Evolutionary conservation across 2,797 vertebrate genomes (phyloP), one percentile per base, ranked within the genome.

Genomic region (Falco columbarius): DNA sequence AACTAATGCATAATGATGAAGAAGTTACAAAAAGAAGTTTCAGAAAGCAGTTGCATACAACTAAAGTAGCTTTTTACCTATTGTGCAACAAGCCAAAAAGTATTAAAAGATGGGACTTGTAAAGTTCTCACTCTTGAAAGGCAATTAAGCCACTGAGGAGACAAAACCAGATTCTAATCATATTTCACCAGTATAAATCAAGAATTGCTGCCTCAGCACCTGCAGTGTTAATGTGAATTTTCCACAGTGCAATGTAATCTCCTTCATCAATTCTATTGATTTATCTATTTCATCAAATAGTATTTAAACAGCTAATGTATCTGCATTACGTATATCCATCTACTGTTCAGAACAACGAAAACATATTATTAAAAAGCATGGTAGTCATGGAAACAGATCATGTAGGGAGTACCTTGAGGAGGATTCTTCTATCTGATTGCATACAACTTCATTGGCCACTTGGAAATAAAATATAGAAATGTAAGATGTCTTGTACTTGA

Each of bases 361-460:
- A 71, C 24, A 55, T 59, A 32, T 76, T 84, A 86, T 73, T 93
- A 51, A 92, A 91, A 91, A 72, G 34, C 58, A 52, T 66, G 27
- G 83, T 94, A 95, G 93, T 89, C 89, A 97, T 93, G 72, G 94
- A 92, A 96, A 95, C 92, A 68, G 84, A 81, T 86, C 61, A 24
- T 49, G 58, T 72, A 86, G 81, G 79, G 89, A 76, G 32, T 75
- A 74, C 26, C 68, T 92, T 58, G 49, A 55, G 49, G 44, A 85
- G 20, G n/a, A 84, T 80, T 89, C 40, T 81, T 65, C 21, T 20
- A 0, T 79, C 27, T 89, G 40, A 42, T 76, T 88, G 49, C 54
- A 29, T 49, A 44, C 17, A 79, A 56, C 29, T 74, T 86, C 70
- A 40, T 38, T 82, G 54, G 58, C 42, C 68, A 62, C 22, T 67